Evolutionary conservation across 2,888 invertebrate species (phyloP).

Genomic region (Leptinotarsa tumamoca): DNA sequence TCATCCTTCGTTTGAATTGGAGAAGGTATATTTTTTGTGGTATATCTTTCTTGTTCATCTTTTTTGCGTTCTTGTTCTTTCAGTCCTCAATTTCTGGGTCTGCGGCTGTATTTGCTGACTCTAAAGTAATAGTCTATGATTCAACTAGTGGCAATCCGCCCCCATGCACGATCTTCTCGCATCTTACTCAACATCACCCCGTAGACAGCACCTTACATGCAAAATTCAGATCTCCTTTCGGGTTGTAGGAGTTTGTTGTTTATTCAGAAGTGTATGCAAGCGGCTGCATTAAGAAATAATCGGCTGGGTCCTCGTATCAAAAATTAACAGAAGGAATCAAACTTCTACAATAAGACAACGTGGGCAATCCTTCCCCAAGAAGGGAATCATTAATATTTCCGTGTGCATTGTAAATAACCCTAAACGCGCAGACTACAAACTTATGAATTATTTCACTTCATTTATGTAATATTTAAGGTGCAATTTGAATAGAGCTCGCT

Average conservation of each 20-base stretch:
- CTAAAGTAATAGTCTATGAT: too few species aligned
- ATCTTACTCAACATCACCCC: not conserved
- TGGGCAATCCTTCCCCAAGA: conserved; percentile 64
- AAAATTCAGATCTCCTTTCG: not conserved
- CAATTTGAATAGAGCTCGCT: conserved; percentile 68
- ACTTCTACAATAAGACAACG: conserved; percentile 64
- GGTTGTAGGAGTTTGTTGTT: conserved; percentile 18
- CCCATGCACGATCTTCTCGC: not conserved
- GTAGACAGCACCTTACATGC: not conserved
- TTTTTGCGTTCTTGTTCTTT: too few species aligned
- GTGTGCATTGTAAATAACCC: conserved; percentile 70
- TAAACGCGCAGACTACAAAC: conserved; percentile 68
- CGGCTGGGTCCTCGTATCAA: conserved; percentile 56
- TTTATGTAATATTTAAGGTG: conserved; percentile 68
- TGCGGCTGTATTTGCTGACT: too few species aligned
- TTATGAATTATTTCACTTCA: conserved; percentile 68
- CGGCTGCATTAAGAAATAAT: conserved; percentile 60
- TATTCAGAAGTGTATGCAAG: conserved; percentile 29
- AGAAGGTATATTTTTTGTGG: too few species aligned
- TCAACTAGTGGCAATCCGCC: too few species aligned
- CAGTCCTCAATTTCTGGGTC: too few species aligned
- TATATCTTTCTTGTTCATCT: too few species aligned
- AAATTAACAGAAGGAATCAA: conserved; percentile 63
- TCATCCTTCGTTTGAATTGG: too few species aligned
- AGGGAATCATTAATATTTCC: conserved; percentile 71